phyloP scores from a whole-genome alignment of 2,888 invertebrate species.

The Epistrophe eligans region DNA sequence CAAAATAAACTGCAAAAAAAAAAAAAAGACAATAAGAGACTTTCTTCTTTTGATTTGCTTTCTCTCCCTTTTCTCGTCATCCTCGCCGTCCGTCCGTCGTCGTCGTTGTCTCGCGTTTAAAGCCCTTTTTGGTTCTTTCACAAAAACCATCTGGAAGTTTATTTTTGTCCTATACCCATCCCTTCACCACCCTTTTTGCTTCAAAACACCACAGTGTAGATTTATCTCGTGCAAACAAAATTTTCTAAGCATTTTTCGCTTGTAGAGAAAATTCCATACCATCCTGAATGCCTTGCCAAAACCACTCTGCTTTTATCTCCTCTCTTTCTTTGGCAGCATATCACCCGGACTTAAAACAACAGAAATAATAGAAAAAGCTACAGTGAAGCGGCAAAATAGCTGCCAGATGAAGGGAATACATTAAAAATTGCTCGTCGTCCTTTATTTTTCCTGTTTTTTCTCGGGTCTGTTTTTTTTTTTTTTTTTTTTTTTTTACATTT shows the following conservation, averaged over 20 bases:
- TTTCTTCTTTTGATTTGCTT: conserved; percentile 39
- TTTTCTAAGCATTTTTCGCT: conserved; percentile 57
- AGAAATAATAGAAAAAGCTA: conserved; percentile 44
- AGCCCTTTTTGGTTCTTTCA: conserved; percentile 39
- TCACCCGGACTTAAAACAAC: conserved; percentile 3
- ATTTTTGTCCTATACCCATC: background rate
- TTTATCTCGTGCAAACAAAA: conserved; percentile 40
- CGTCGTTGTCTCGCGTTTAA: background rate
- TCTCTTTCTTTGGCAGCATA: background rate
- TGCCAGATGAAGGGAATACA: conserved; percentile 66
- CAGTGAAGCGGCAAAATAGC: conserved; percentile 65
- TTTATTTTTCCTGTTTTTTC: conserved; percentile 30
- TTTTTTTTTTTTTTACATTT: conserved; percentile 3
- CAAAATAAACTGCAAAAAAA: conserved; percentile 26
- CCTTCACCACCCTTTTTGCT: too few species aligned
- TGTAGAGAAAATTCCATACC: conserved; percentile 15
- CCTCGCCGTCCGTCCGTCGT: background rate
- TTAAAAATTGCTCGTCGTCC: conserved; percentile 63
- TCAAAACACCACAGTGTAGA: background rate
- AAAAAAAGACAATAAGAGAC: conserved; percentile 43
- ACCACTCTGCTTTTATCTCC: background rate
- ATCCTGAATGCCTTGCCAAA: conserved; percentile 7
- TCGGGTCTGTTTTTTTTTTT: background rate
- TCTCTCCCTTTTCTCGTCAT: conserved; percentile 12
- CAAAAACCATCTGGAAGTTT: conserved; percentile 33